Evolutionary conservation across 2,888 invertebrate genomes (phyloP), one percentile per base, ranked within the genome.

Genomic region (Pachymerium ferrugineum): DNA sequence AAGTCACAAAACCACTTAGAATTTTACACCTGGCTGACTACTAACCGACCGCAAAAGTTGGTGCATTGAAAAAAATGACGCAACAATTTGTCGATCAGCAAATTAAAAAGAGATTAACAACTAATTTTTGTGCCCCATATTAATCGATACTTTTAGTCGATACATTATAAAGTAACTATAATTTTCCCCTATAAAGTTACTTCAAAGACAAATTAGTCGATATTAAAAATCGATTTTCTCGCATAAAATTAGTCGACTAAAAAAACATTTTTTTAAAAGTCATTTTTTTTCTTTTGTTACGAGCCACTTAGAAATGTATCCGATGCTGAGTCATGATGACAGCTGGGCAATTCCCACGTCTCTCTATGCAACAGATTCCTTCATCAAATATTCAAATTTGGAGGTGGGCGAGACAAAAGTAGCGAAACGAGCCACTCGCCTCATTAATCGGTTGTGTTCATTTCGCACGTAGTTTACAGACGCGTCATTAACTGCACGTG

Each of bases 301-400:
- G 22, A 54, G 47, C 47, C 47, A 54, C 47, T 54, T 19, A 10
- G 47, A 54, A 54, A 54, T 19, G 47, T 19, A 54, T 54, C 47
- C 19, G 16, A 6, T 54, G 47, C 47, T 54, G 47, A 54, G 47
- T 54, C 47, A 54, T 16, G 14, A 22, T 19, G 19, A 54, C 47
- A 54, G 47, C 47, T 54, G 47, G n/a, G 47, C 47, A 54, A 54
- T 54, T 54, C 47, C 47, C 47, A 54, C 47, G 19, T 54, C 47
- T n/a, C 4, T 54, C 47, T 16, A n/a, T 22, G 47, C 47, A 19
- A 54, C 47, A 54, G 19, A 54, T 54, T 54, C 47, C 47, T 54
- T 54, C 47, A 54, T 54, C 47, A 54, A 54, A 54, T 54, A 54
- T 54, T 54, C 47, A 54, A 54, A 54, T 54, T 54, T 22, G n/a